Evolutionary conservation across 2,888 invertebrate species (phyloP).

Genomic region (Cephus sareptanus): DNA sequence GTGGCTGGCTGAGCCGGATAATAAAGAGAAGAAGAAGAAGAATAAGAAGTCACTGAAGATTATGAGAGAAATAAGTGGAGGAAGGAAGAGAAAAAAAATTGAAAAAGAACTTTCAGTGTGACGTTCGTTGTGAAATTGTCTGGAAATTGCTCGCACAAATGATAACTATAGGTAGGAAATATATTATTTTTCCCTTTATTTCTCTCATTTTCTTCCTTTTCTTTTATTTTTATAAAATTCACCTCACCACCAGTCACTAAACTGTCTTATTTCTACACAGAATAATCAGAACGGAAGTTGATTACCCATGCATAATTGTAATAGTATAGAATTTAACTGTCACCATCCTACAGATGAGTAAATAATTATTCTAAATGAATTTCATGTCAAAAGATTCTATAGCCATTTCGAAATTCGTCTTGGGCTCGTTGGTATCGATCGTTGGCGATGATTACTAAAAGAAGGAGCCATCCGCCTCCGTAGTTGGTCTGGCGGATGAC

Average conservation of each 20-base stretch:
- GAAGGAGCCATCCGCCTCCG: conserved; percentile 2
- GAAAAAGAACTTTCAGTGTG: neutral
- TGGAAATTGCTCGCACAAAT: neutral
- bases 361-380: no score
- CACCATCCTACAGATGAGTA: neutral
- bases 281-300: neutral
- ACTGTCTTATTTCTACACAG: neutral
- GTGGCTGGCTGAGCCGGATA: neutral
- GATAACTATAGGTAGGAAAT: neutral
- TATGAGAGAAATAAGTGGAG: neutral
- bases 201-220: neutral
- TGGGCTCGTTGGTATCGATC: neutral
- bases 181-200: neutral
- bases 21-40: neutral
- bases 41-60: neutral
- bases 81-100: neutral
- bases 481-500: conserved; percentile 46
- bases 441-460: neutral
- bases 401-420: neutral
- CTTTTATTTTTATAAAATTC: neutral
- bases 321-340: neutral
- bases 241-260: neutral
- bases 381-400: no score
- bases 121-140: neutral
- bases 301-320: neutral